Base-by-base conservation (phyloP, 2,113 vertebrate species). In the Malurus melanocephalus region DNA sequence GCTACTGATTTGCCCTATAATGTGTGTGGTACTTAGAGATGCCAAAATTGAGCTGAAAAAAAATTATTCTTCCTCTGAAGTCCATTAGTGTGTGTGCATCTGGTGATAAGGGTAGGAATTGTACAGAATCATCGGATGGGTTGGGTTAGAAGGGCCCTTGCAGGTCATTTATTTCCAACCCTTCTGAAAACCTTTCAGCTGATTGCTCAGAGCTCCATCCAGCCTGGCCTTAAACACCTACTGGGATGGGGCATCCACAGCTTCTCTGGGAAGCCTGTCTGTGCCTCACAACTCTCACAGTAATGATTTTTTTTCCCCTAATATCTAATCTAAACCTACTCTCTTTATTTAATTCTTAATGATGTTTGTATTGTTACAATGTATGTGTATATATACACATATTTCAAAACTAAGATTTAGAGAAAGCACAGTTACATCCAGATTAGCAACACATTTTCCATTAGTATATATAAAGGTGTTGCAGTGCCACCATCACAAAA, bases 21-120 rank as follows among this genome's bases (percentile, higher is more conserved):
- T 13, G 4, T 26, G n/a, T 1, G 0, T 11, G 15, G 30, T n/a
- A 45, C 14, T 64, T 64, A 16, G 0, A 74, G 13, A 40, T 57
- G 18, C 62, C n/a, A 45, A 40, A 64, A 4, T 13, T 24, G 38
- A 56, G 15, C 19, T 27, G 38, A 10, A 52, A 80, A 80, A 55
- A 77, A 33, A 24, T 55, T 14, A 64, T 48, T 16, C 22, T 46
- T 55, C 6, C 11, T 75, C 55, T 69, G 62, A 66, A 82, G 57
- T 13, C 22, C 33, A 16, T 18, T 57, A 1, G 20, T 26, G 19
- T 30, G 18, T n/a, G 7, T 11, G 10, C 28, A 27, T 45, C 11
- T 74, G 43, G 35, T 26, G 28, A 16, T 30, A 0, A 43, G 7
- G 8, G 10, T 27, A 27, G 52, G 17, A 66, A 40, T 67, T 60